A percentile compares a stretch with the other conserved stretches of the same genome.
Conservation (phyloP, 2,888 invertebrate genomes). For the Hyposoter didymator region DNA sequence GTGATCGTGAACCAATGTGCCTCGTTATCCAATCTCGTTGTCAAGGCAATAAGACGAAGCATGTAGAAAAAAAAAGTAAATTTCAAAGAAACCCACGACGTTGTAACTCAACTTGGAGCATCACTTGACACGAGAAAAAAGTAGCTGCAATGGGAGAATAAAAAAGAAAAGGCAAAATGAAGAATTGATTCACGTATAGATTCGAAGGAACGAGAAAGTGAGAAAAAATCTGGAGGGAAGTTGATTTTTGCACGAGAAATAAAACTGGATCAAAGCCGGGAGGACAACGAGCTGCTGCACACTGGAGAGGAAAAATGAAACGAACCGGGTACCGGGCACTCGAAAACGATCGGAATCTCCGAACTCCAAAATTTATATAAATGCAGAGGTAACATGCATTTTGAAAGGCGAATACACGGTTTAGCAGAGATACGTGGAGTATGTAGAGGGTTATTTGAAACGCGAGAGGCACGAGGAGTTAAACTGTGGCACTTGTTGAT, state of each 20-base stretch:
- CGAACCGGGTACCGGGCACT: slow-evolving; percentile 20
- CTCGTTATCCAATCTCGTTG: slow-evolving; percentile 9
- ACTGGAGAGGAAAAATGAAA: not conserved
- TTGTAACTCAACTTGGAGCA: not conserved
- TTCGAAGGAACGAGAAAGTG: not conserved
- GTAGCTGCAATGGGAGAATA: not conserved
- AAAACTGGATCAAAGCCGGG: not conserved
- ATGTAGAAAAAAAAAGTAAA: not conserved
- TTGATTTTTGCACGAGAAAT: not conserved
- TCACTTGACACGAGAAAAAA: not conserved
- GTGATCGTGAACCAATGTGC: not conserved
- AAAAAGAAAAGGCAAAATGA: not conserved
- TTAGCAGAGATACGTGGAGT: not conserved
- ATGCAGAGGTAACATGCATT: not conserved
- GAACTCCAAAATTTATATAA: not conserved
- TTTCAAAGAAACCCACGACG: not conserved
- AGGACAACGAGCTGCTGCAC: not conserved
- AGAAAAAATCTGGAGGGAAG: not conserved
- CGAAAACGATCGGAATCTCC: slow-evolving; percentile 27
- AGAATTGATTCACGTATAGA: not conserved
- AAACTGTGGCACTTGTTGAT: slow-evolving; percentile 72
- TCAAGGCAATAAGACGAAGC: slow-evolving; percentile 14
- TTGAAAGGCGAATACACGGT: not conserved
- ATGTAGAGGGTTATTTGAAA: not conserved
- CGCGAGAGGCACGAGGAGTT: slow-evolving; percentile 23